Evolutionary conservation across 2,113 vertebrate species (phyloP).

Genomic region (Typhlomys cinereus): DNA sequence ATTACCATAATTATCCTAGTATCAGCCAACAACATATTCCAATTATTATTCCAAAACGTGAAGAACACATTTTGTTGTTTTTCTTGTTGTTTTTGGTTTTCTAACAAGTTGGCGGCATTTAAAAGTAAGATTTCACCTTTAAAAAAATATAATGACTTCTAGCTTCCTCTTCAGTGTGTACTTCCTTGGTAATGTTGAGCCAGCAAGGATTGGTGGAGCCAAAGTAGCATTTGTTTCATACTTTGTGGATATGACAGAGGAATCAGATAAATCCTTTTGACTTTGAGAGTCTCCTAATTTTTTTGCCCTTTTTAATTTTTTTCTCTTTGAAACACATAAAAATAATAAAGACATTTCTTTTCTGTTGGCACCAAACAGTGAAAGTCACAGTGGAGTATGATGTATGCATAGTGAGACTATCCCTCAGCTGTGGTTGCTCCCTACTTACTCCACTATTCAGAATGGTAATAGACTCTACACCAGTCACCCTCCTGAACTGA

Average conservation of each 20-base stretch:
- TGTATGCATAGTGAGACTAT: too few species aligned
- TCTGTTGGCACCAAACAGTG: background rate
- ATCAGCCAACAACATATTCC: too few species aligned
- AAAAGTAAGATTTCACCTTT: slow-evolving; percentile 42
- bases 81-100: slow-evolving; percentile 20
- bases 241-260: background rate
- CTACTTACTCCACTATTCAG: too few species aligned
- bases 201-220: background rate
- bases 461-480: too few species aligned
- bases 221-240: background rate
- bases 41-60: too few species aligned
- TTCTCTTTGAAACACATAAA: background rate
- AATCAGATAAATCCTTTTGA: background rate
- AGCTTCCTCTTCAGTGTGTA: background rate
- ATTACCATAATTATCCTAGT: too few species aligned
- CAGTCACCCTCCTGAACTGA: too few species aligned
- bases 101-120: background rate
- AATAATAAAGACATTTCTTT: background rate
- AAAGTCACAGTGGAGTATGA: background rate
- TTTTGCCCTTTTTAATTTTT: slow-evolving; percentile 16
- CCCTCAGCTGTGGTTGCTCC: too few species aligned
- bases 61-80: background rate
- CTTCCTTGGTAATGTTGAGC: background rate
- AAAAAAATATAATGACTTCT: background rate
- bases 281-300: background rate